These are phyloP conservation scores for Nymphalis io DNA, from an alignment of 1,140 invertebrate species.

Conservation along the genomic window DNA sequence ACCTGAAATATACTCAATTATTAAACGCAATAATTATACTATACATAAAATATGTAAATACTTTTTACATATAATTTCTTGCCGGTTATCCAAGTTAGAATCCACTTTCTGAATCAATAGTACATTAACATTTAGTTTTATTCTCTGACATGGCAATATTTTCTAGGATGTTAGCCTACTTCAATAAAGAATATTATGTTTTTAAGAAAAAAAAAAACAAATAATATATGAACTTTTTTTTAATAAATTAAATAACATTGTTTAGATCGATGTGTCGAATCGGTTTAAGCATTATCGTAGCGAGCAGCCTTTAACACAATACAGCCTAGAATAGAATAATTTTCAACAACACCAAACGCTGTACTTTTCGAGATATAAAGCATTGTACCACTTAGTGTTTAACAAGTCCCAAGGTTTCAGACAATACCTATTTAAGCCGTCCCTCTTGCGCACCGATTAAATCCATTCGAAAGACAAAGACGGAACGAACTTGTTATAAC, in stretches of 20 bases:
- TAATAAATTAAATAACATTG: background rate
- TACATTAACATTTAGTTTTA: no score
- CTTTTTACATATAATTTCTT: no score
- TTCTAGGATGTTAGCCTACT: no score
- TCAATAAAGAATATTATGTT: no score
- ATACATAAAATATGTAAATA: no score
- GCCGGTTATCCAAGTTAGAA: no score
- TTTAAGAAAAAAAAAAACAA: background rate
- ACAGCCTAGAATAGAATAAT: background rate
- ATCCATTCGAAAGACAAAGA: constrained; percentile 2
- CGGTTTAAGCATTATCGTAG: background rate
- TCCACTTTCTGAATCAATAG: no score
- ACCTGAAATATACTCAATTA: no score
- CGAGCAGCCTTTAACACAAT: constrained; percentile 6
- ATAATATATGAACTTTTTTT: background rate
- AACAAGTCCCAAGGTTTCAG: constrained; percentile 26
- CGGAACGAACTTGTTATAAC: constrained; percentile 27
- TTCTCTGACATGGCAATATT: no score
- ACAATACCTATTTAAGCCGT: constrained; percentile 15
- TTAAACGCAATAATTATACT: no score
- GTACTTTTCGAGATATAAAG: constrained; percentile 19
- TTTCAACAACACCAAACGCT: constrained; percentile 12
- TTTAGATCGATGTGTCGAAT: background rate
- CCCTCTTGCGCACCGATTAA: constrained; percentile 1
- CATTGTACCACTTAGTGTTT: constrained; percentile 28